These are phyloP conservation scores for Ophion obscuratus DNA, from an alignment of 2,888 invertebrate species.

Conservation along the genomic window DNA sequence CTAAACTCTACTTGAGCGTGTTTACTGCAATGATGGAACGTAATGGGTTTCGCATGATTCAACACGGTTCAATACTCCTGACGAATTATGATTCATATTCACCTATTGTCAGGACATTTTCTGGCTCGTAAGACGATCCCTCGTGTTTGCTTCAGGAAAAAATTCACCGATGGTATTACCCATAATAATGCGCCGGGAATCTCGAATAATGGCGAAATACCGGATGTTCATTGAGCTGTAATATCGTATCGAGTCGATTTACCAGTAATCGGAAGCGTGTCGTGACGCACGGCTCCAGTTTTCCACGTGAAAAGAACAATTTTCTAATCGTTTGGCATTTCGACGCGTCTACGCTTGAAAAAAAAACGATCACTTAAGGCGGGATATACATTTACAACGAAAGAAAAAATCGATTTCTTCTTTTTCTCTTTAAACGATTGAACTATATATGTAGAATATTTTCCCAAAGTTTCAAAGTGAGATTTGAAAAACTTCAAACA, in stretches of 20 bases:
- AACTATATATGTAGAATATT: too few species aligned
- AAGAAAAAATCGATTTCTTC: too few species aligned
- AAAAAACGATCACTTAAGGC: neutral
- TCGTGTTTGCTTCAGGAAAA: conserved; percentile 32
- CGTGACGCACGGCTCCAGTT: conserved; percentile 32
- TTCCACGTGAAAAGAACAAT: conserved; percentile 35
- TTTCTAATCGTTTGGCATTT: conserved; percentile 7
- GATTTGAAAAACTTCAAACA: too few species aligned
- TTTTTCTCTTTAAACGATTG: too few species aligned
- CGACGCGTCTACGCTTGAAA: conserved; percentile 7
- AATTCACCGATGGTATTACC: conserved; percentile 24
- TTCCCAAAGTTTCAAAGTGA: too few species aligned
- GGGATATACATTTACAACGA: too few species aligned
- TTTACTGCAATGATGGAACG: neutral
- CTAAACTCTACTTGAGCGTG: neutral
- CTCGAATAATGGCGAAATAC: conserved; percentile 22
- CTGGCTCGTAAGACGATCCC: neutral
- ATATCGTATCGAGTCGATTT: conserved; percentile 10
- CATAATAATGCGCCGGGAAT: conserved; percentile 34
- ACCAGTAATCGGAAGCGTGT: conserved; percentile 54
- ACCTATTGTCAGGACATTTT: neutral
- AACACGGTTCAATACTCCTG: conserved; percentile 12
- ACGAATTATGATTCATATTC: conserved; percentile 7
- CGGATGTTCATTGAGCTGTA: conserved; percentile 9
- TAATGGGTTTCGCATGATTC: conserved; percentile 7